These are phyloP conservation scores for Amblyjoppa fuscipennis DNA, from an alignment of 2,888 invertebrate species.

Conservation along the genomic window DNA sequence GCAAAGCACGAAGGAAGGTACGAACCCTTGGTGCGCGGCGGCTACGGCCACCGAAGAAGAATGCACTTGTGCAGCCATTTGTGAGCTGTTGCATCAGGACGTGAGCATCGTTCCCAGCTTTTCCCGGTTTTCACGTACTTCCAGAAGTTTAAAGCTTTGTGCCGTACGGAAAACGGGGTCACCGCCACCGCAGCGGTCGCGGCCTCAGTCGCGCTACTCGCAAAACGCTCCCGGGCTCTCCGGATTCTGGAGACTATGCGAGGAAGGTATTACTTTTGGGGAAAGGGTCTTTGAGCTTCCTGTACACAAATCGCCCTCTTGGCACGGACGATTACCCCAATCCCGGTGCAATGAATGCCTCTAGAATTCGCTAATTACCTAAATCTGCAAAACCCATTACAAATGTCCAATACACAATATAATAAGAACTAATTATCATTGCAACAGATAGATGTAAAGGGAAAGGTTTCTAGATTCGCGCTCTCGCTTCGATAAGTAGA, in stretches of 20 bases:
- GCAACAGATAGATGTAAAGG: too few species aligned
- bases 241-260: slow-evolving; percentile 46
- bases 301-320: not conserved
- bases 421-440: not conserved
- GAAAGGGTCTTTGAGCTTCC: slow-evolving; percentile 59
- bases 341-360: not conserved
- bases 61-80: slow-evolving; percentile 36
- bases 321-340: not conserved
- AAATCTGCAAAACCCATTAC: not conserved
- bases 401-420: too few species aligned
- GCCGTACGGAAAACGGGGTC: slow-evolving; percentile 45
- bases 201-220: slow-evolving; percentile 12
- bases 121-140: slow-evolving; percentile 42
- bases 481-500: too few species aligned
- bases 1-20: slow-evolving; percentile 33
- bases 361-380: not conserved
- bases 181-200: slow-evolving; percentile 43
- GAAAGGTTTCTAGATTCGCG: too few species aligned
- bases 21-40: slow-evolving; percentile 7
- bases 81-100: slow-evolving; percentile 53
- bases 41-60: slow-evolving; percentile 29
- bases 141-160: slow-evolving; percentile 52
- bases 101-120: slow-evolving; percentile 46
- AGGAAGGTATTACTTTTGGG: slow-evolving; percentile 18
- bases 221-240: slow-evolving; percentile 25